These are phyloP conservation scores for Siniperca undulata DNA, from an alignment of 2,797 vertebrate species.

Conservation along the genomic window DNA sequence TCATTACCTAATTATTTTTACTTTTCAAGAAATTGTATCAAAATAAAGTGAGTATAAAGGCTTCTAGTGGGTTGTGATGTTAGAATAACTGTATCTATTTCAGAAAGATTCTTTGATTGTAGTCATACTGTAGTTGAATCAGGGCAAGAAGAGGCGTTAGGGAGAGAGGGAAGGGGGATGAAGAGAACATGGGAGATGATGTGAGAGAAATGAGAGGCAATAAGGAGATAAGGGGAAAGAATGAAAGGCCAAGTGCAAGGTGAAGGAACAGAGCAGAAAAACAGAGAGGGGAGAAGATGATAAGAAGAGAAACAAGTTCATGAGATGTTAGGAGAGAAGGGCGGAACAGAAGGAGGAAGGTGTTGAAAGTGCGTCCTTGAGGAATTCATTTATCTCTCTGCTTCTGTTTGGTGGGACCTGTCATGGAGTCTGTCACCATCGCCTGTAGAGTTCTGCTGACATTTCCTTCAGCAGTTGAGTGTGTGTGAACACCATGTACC, in stretches of 20 bases:
- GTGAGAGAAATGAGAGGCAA: conserved; percentile 7
- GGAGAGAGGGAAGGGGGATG: neutral
- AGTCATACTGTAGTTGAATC: conserved; percentile 4
- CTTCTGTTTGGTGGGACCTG: conserved; percentile 48
- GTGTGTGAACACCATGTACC: conserved; percentile 73
- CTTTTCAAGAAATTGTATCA: neutral
- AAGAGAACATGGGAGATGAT: neutral
- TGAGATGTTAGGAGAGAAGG: conserved; percentile 29
- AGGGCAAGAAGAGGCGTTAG: neutral
- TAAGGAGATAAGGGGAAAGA: conserved; percentile 9
- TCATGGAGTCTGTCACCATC: conserved; percentile 68
- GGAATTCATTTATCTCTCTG: conserved; percentile 71
- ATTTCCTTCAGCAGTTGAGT: conserved; percentile 79
- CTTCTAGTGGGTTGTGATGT: neutral
- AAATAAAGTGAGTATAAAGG: neutral
- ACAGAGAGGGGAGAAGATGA: conserved; percentile 14
- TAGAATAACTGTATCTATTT: neutral
- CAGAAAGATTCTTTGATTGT: neutral
- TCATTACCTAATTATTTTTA: too few species aligned
- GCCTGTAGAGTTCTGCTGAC: conserved; percentile 75
- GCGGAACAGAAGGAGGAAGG: conserved; percentile 36
- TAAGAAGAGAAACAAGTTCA: conserved; percentile 36
- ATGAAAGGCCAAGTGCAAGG: neutral
- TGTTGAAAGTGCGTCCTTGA: conserved; percentile 68
- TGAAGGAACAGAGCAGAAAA: conserved; percentile 5